Evolutionary conservation across 30 jellyfish, hydroid and myxozoan species (phyloP).

Genomic region (Cassiopea xamachana): DNA sequence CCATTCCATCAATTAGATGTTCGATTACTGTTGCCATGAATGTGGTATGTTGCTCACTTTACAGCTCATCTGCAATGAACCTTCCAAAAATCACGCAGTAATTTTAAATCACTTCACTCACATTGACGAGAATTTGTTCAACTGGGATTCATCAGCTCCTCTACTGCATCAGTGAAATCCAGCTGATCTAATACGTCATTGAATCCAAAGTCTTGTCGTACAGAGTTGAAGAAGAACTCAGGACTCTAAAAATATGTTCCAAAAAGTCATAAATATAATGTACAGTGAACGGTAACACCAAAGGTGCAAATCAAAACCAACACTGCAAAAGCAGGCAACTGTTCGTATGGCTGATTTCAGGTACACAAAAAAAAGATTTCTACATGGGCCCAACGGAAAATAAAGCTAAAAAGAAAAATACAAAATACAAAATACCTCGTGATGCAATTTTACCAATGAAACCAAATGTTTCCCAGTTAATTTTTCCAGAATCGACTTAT

Average conservation of each 20-base stretch:
- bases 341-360: no score
- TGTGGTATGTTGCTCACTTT: no score
- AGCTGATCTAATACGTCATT: slow-evolving; percentile 54
- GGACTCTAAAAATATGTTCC: slow-evolving; percentile 54
- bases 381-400: background rate
- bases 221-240: slow-evolving; percentile 70
- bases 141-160: slow-evolving; percentile 12
- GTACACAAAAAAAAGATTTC: no score
- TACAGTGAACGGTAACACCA: background rate
- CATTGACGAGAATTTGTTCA: background rate
- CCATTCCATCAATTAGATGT: no score
- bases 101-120: no score
- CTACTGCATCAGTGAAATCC: slow-evolving; percentile 71
- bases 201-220: slow-evolving; percentile 77
- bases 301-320: background rate
- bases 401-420: no score
- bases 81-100: no score
- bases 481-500: slow-evolving; percentile 42
- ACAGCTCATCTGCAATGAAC: no score
- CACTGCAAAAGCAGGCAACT: no score
- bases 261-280: background rate
- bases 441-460: slow-evolving; percentile 29
- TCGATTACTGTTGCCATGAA: no score
- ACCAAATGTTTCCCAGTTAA: slow-evolving; percentile 51
- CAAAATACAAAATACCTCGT: slow-evolving; percentile 18